These are phyloP conservation scores for Lochmaea crataegi DNA, from an alignment of 2,888 invertebrate species.

Conservation along the genomic window DNA sequence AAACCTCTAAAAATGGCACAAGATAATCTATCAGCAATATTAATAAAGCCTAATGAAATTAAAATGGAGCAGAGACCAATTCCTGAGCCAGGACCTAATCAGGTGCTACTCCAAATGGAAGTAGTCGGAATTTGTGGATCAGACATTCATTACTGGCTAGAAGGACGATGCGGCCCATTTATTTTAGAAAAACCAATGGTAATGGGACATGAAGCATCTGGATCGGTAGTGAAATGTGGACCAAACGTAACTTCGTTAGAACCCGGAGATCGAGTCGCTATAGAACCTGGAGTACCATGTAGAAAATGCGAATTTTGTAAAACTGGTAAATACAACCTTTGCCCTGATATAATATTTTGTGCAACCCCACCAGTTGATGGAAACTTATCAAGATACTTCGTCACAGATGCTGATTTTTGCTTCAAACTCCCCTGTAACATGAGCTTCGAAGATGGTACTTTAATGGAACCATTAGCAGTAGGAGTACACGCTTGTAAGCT, in stretches of 20 bases:
- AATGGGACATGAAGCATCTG: slow-evolving; percentile 92
- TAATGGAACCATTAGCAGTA: slow-evolving; percentile 92
- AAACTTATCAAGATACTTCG: slow-evolving; percentile 85
- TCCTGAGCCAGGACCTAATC: slow-evolving; percentile 80
- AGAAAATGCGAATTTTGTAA: slow-evolving; percentile 87
- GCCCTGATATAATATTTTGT: slow-evolving; percentile 87
- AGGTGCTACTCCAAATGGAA: slow-evolving; percentile 88
- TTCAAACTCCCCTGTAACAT: slow-evolving; percentile 91
- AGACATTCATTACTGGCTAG: slow-evolving; percentile 91
- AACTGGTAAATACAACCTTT: slow-evolving; percentile 89
- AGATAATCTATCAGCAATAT: slow-evolving; percentile 80
- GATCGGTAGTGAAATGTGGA: slow-evolving; percentile 81
- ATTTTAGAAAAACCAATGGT: slow-evolving; percentile 86
- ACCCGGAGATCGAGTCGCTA: slow-evolving; percentile 87
- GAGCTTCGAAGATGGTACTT: slow-evolving; percentile 90
- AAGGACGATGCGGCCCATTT: slow-evolving; percentile 88
- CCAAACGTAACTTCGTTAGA: slow-evolving; percentile 74
- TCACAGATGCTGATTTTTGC: slow-evolving; percentile 90
- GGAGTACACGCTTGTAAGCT: slow-evolving; percentile 93
- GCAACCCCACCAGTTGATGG: slow-evolving; percentile 95
- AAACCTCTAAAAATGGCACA: slow-evolving; percentile 43
- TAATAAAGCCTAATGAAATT: slow-evolving; percentile 78
- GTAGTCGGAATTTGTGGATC: slow-evolving; percentile 96
- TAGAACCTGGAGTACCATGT: slow-evolving; percentile 94
- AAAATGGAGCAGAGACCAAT: slow-evolving; percentile 75